phyloP scores from a whole-genome alignment of 2,888 invertebrate genomes.

The Diadegma fenestrale region DNA sequence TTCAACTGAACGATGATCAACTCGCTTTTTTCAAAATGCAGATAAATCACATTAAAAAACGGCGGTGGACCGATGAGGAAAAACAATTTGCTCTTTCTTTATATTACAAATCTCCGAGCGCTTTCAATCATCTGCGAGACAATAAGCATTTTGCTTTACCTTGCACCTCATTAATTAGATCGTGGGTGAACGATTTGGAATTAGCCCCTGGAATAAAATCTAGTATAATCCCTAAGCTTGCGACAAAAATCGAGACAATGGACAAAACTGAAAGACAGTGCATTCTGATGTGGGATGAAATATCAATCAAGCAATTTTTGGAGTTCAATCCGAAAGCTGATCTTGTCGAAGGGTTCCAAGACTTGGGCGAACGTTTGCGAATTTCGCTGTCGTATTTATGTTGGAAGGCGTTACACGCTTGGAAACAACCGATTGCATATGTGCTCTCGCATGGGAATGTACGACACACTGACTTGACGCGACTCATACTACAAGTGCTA shows the following conservation, averaged over 20 bases:
- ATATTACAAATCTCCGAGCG: slow-evolving; percentile 76
- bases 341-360: slow-evolving; percentile 71
- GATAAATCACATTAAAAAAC: slow-evolving; percentile 66
- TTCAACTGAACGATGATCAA: slow-evolving; percentile 7
- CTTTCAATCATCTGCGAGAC: slow-evolving; percentile 72
- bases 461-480: slow-evolving; percentile 43
- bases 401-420: slow-evolving; percentile 69
- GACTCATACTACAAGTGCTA: slow-evolving; percentile 57
- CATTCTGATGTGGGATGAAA: slow-evolving; percentile 74
- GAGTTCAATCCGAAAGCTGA: slow-evolving; percentile 70
- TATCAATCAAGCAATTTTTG: slow-evolving; percentile 70
- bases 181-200: slow-evolving; percentile 73
- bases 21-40: slow-evolving; percentile 67
- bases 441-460: slow-evolving; percentile 67
- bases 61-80: slow-evolving; percentile 72
- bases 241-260: slow-evolving; percentile 72
- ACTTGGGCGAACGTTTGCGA: slow-evolving; percentile 66
- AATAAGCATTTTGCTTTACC: slow-evolving; percentile 72
- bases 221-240: slow-evolving; percentile 68
- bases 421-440: slow-evolving; percentile 73
- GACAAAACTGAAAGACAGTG: slow-evolving; percentile 69
- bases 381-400: slow-evolving; percentile 73
- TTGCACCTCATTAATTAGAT: slow-evolving; percentile 61
- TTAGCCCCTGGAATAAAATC: slow-evolving; percentile 71
- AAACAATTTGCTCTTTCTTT: slow-evolving; percentile 74